A percentile compares a stretch with the other conserved stretches of the same genome.
These are phyloP conservation scores for Sitta europaea DNA, from an alignment of 2,113 vertebrate genomes.

Conservation along the genomic window DNA sequence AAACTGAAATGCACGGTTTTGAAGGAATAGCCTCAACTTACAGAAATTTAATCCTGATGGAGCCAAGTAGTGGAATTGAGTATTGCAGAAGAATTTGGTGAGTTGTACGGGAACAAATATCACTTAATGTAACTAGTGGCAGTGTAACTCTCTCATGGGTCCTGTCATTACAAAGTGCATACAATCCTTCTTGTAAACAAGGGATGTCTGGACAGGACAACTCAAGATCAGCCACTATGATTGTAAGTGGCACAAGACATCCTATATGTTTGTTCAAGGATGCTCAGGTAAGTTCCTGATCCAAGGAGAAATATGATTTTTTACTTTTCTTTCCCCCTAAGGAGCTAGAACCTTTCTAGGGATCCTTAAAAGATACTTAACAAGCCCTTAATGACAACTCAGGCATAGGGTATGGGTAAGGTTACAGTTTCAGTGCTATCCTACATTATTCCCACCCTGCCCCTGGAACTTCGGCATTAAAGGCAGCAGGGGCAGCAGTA, in stretches of 20 bases:
- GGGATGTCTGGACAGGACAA: neutral
- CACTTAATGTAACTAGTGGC: neutral
- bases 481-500: neutral
- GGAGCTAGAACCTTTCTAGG: neutral
- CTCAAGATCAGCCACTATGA: neutral
- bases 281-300: neutral
- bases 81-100: neutral
- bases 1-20: neutral
- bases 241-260: neutral
- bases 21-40: neutral
- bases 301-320: neutral
- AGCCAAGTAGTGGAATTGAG: neutral
- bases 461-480: neutral
- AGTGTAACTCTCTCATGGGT: neutral
- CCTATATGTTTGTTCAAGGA: neutral
- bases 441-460: neutral
- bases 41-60: neutral
- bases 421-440: neutral
- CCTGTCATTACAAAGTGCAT: neutral
- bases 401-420: neutral
- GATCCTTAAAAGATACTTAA: neutral
- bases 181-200: neutral
- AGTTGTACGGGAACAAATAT: neutral
- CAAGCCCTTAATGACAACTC: neutral
- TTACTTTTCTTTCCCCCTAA: neutral